Evolutionary conservation across 2,113 vertebrate species (phyloP).

Genomic region (Pluvianellus socialis): DNA sequence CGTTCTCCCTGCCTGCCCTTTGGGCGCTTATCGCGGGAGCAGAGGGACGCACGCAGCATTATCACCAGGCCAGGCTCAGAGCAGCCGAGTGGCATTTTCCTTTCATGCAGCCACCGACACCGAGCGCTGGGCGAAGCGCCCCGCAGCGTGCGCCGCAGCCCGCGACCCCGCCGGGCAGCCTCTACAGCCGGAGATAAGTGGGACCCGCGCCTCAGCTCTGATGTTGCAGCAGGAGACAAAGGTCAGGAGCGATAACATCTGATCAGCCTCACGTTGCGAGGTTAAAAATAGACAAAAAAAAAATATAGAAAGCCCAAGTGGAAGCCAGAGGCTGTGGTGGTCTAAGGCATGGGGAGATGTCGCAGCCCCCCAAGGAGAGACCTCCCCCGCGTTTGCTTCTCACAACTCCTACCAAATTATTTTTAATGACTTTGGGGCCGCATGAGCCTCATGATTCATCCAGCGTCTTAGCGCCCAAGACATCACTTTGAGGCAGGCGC

Average conservation of each 20-base stretch:
- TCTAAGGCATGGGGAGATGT: fast-evolving
- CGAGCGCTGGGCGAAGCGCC: not conserved
- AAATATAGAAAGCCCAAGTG: not conserved
- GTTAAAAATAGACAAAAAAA: conserved; percentile 30
- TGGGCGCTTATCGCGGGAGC: conserved; percentile 65
- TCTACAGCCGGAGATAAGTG: not conserved
- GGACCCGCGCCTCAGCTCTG: not conserved
- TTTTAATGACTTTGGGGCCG: not conserved
- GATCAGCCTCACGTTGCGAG: not conserved
- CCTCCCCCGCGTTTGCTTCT: not conserved
- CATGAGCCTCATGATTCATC: fast-evolving
- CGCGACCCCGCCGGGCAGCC: not conserved
- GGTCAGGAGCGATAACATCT: not conserved
- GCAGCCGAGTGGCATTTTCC: conserved; percentile 64
- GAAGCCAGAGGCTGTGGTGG: fast-evolving
- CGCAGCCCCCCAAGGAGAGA: not conserved
- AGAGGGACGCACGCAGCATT: conserved; percentile 53
- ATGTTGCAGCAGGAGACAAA: not conserved
- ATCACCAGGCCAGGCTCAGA: conserved; percentile 66
- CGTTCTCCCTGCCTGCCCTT: conserved; percentile 69
- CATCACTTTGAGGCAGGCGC: fast-evolving
- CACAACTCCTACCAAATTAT: not conserved
- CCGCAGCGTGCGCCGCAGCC: not conserved
- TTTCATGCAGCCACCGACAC: conserved; percentile 66
- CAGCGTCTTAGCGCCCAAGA: not conserved